Evolutionary conservation across 2,113 vertebrate genomes (phyloP), one percentile per base, ranked within the genome.

Genomic region (Perognathus longimembris): DNA sequence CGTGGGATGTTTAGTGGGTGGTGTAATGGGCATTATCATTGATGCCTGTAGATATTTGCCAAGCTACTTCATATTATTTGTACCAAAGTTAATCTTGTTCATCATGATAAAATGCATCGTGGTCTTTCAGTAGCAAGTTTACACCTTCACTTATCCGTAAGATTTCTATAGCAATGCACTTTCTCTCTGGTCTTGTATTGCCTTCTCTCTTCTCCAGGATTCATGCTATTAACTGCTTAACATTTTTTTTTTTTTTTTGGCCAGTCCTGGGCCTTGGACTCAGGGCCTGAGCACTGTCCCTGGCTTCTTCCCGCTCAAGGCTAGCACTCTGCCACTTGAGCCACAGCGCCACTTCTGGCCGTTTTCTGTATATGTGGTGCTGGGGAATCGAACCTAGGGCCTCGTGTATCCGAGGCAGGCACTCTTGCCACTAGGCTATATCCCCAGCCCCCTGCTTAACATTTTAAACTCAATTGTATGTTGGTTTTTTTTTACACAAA

Each of bases 211-310:
- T 69, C 21, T 17, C 61, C 69, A 78, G 34, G 69, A 11, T 36
- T 85, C 22, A 26, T 69, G n/a, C 28, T 83, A n/a, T 59, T 89
- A 76, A 76, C 30, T 90, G 85, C 77, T 73, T 64, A 91, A 88
- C 76, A 63, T 36, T 76, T 77, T 22, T n/a, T n/a, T n/a, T n/a
- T n/a, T n/a, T n/a, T n/a, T n/a, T n/a, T n/a, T n/a, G n/a, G n/a
- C n/a, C n/a, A n/a, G n/a, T n/a, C n/a, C n/a, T n/a, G n/a, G n/a
- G n/a, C n/a, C n/a, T n/a, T n/a, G n/a, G n/a, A n/a, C n/a, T n/a
- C n/a, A n/a, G n/a, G n/a, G n/a, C n/a, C n/a, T n/a, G n/a, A n/a
- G n/a, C n/a, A n/a, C n/a, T n/a, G n/a, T n/a, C n/a, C n/a, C n/a
- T n/a, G n/a, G n/a, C n/a, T n/a, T n/a, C n/a, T n/a, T n/a, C n/a